Evolutionary conservation across 2,113 vertebrate genomes (phyloP), one percentile per base, ranked within the genome.

Genomic region (Lonchura striata): DNA sequence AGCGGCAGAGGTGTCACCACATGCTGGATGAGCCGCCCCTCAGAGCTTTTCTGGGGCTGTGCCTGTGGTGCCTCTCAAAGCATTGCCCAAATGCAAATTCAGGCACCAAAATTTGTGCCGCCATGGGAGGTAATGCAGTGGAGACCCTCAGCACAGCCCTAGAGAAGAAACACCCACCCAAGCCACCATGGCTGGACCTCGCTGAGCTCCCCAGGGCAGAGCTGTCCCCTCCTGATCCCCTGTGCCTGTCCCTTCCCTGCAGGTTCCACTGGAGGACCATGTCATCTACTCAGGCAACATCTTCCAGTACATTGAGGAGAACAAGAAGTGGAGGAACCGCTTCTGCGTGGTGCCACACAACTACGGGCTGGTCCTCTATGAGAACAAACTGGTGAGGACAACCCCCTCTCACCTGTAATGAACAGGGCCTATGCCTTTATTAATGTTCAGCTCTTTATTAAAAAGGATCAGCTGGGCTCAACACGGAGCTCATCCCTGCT

Each of bases 231-330:
- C 12, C 15, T 35, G 11, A 20, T 1, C 8, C 5, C 28, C 3
- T 31, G 28, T 42, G 41, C 41, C 41, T 15, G 41, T 31, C 18
- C n/a, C 22, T 9, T 28, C 20, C 21, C 16, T 23, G 20, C 82
- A 79, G 99, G 98, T 99, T n/a, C 98, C 99, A 0, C 96, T 99
- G 90, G 98, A 98, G 9, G 98, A 99, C 82, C 98, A 98, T 1
- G 97, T 98, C 95, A 99, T 99, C 96, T 99, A 99, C 97, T 99
- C 99, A 0, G 99, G 99, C 54, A 98, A 98, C 95, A 97, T 99
- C 68, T 99, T 99, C 95, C 99, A 99, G 97, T 99, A 99, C 96
- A 97, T 99, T 37, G 99, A 99, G 82, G 99, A 99, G 96, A 99
- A 97, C 93, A 98, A 98, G 96, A 99, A 99, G 93, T 99, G 99